Percentiles rank a stretch among this genome's conserved stretches.
Evolutionary conservation across 1,140 invertebrate species (phyloP).

Genomic region (Cydia amplana): DNA sequence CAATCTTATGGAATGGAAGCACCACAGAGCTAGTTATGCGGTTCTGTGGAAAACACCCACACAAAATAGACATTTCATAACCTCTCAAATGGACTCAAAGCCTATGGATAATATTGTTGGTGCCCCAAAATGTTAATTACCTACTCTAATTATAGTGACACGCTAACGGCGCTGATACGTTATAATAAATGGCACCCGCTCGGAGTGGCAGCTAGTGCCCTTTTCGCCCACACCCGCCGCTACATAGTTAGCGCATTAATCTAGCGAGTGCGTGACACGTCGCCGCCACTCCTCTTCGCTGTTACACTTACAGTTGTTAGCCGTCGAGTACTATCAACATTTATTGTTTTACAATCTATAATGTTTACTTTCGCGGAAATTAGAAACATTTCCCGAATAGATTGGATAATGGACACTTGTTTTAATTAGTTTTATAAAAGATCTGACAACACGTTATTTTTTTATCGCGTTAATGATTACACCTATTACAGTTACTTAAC

Average conservation of each 20-base stretch:
- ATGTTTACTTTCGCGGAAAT: background rate
- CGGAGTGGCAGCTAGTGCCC: conserved; percentile 7
- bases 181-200: conserved; percentile 11
- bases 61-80: too few relatives aligned
- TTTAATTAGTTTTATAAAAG: too few relatives aligned
- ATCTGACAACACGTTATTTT: too few relatives aligned
- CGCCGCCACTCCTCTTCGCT: conserved; percentile 5
- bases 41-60: too few relatives aligned
- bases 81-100: too few relatives aligned
- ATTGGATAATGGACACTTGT: background rate
- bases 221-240: conserved; percentile 12
- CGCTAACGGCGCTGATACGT: background rate
- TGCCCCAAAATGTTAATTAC: background rate
- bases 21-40: too few relatives aligned
- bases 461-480: background rate
- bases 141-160: background rate
- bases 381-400: background rate
- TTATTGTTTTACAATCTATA: conserved; percentile 4
- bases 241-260: conserved; percentile 1
- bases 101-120: background rate
- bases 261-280: background rate
- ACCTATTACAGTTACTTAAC: background rate
- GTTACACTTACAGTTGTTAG: conserved; percentile 11
- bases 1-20: too few relatives aligned
- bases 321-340: background rate